Percentiles rank a stretch among this genome's conserved stretches.
These are phyloP conservation scores for Scaptomyza polygonia DNA, from an alignment of 2,888 invertebrate genomes.

Conservation along the genomic window DNA sequence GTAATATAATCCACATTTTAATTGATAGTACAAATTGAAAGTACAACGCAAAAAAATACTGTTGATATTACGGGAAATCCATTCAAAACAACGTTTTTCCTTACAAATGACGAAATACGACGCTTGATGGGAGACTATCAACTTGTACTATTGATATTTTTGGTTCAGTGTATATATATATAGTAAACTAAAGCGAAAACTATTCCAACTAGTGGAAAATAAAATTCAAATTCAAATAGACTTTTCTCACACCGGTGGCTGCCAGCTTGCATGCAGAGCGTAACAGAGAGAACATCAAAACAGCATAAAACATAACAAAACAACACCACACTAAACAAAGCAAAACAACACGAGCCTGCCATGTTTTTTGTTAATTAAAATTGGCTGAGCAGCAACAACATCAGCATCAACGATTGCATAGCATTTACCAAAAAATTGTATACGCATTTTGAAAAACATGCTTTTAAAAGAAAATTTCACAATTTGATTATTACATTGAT, in stretches of 20 bases:
- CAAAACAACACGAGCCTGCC: constrained; percentile 48
- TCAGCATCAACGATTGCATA: constrained; percentile 12
- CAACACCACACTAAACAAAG: constrained; percentile 14
- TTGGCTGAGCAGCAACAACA: constrained; percentile 56
- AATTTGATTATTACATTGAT: constrained; percentile 42
- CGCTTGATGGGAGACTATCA: no score
- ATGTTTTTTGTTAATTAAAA: constrained; percentile 76
- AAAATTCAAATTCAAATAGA: neutral
- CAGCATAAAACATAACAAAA: constrained; percentile 20
- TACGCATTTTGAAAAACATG: constrained; percentile 23
- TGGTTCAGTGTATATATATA: neutral
- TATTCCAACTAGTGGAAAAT: neutral
- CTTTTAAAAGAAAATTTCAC: constrained; percentile 32
- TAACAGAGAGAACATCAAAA: constrained; percentile 25
- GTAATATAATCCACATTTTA: no score
- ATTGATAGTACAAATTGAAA: no score
- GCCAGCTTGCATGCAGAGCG: constrained; percentile 1
- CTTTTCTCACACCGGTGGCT: neutral
- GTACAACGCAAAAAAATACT: no score
- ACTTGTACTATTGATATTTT: no score
- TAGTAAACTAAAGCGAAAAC: neutral
- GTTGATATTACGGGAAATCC: no score
- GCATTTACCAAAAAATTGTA: constrained; percentile 24
- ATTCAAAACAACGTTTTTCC: no score
- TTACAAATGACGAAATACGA: no score